phyloP scores from a whole-genome alignment of 2,797 vertebrate genomes.

The Phoebastria nigripes region DNA sequence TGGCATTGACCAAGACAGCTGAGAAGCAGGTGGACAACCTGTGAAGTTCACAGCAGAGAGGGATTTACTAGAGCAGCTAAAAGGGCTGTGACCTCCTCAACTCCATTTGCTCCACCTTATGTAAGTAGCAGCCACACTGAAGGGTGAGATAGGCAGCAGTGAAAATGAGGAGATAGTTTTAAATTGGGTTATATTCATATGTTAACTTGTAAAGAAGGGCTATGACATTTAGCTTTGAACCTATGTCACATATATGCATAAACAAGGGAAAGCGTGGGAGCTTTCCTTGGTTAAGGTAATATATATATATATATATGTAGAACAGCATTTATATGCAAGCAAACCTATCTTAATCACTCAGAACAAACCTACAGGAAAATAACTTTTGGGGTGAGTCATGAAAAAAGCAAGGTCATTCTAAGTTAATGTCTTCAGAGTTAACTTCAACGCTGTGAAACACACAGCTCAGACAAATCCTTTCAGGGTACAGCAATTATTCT shows the following conservation, averaged over 20 bases:
- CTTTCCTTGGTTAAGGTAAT: background rate
- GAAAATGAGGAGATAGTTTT: background rate
- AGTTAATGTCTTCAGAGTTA: background rate
- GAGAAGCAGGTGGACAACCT: background rate
- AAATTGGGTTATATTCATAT: background rate
- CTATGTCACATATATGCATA: background rate
- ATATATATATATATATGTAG: background rate
- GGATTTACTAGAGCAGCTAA: background rate
- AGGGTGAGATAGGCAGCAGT: background rate
- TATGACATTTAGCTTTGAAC: slow-evolving; percentile 3
- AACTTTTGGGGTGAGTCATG: slow-evolving; percentile 3
- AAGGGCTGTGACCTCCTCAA: background rate
- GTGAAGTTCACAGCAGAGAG: background rate
- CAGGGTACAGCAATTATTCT: background rate
- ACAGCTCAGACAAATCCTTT: background rate
- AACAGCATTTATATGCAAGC: background rate
- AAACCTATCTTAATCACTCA: background rate
- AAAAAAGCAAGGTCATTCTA: slow-evolving; percentile 1
- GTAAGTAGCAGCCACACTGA: background rate
- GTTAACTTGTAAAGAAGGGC: background rate
- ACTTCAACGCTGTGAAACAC: background rate
- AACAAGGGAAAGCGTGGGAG: background rate
- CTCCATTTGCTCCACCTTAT: background rate
- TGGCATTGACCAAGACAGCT: too few species aligned
- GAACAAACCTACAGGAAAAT: slow-evolving; percentile 29